A percentile compares a stretch with the other conserved stretches of the same genome.
These are phyloP conservation scores for Oscheius myriophilus DNA, from an alignment of 2,888 invertebrate genomes.

Conservation along the genomic window DNA sequence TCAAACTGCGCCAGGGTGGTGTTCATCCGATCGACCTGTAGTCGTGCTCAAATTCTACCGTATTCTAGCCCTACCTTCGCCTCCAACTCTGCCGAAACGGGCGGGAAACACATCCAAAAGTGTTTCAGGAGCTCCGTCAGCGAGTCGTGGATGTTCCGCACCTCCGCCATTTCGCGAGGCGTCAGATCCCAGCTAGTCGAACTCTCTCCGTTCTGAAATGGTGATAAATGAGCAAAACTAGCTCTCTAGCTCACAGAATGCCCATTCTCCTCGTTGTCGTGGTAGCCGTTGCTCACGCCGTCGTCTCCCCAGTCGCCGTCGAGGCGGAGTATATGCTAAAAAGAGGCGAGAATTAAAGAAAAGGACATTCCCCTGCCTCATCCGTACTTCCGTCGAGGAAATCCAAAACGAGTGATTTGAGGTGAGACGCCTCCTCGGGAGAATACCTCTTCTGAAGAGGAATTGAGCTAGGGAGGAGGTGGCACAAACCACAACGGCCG, in stretches of 20 bases:
- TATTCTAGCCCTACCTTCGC: slow-evolving; percentile 75
- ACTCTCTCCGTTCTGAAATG: neutral
- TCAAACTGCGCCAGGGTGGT: slow-evolving; percentile 56
- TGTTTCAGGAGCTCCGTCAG: slow-evolving; percentile 86
- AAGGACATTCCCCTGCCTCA: neutral
- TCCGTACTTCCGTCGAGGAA: slow-evolving; percentile 41
- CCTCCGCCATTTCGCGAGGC: slow-evolving; percentile 17
- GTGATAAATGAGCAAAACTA: too few species aligned
- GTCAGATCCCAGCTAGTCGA: slow-evolving; percentile 20
- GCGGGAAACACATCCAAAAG: slow-evolving; percentile 92
- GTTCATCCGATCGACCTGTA: slow-evolving; percentile 56
- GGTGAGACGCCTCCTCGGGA: slow-evolving; percentile 26
- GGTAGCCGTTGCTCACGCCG: slow-evolving; percentile 5
- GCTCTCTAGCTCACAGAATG: too few species aligned
- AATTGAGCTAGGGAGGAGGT: neutral
- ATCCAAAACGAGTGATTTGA: slow-evolving; percentile 33
- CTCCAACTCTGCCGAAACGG: slow-evolving; percentile 81
- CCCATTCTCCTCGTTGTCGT: slow-evolving; percentile 9
- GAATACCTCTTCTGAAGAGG: slow-evolving; percentile 34
- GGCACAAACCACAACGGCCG: slow-evolving; percentile 9
- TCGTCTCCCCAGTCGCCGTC: slow-evolving; percentile 2
- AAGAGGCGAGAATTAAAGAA: too few species aligned
- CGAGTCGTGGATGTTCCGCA: slow-evolving; percentile 44
- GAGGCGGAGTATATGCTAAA: slow-evolving; percentile 27
- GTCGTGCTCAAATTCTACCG: neutral